These are phyloP conservation scores for Girardia tigrina DNA, from an alignment of 2,888 invertebrate genomes.

Conservation along the genomic window DNA sequence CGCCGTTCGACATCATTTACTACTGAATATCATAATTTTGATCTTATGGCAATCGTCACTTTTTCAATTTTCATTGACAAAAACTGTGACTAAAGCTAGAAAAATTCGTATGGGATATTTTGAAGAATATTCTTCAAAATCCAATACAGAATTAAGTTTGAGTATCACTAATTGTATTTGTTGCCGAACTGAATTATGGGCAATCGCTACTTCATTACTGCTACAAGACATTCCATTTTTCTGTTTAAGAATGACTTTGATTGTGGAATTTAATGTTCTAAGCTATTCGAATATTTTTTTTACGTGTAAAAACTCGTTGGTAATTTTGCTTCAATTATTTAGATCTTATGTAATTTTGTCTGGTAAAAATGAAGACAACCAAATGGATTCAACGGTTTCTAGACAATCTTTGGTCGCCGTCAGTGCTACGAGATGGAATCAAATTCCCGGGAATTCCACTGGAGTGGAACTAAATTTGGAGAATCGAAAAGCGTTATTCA, in stretches of 20 bases:
- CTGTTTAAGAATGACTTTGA: constrained; percentile 59
- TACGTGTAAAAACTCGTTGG: constrained; percentile 75
- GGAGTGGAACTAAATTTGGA: neutral
- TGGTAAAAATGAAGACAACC: constrained; percentile 13
- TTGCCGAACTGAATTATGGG: constrained; percentile 41
- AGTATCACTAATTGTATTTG: constrained; percentile 35
- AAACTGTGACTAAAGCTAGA: constrained; percentile 36
- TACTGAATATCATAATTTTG: constrained; percentile 55
- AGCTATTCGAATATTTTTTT: constrained; percentile 92
- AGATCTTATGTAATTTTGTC: constrained; percentile 55
- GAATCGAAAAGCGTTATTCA: neutral
- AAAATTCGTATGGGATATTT: constrained; percentile 36
- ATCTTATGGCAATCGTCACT: constrained; percentile 47
- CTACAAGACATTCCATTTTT: constrained; percentile 49
- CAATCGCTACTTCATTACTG: constrained; percentile 44
- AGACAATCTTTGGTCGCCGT: neutral
- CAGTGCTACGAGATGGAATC: neutral
- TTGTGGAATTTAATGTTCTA: constrained; percentile 71
- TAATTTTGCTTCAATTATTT: constrained; percentile 72
- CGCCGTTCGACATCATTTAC: constrained; percentile 55
- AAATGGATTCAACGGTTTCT: neutral
- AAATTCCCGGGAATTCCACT: neutral
- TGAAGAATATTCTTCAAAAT: constrained; percentile 3
- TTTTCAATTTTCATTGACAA: constrained; percentile 53
- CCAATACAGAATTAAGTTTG: neutral